Conservation (phyloP, 2,113 vertebrate genomes). For the Delphinus delphis region DNA sequence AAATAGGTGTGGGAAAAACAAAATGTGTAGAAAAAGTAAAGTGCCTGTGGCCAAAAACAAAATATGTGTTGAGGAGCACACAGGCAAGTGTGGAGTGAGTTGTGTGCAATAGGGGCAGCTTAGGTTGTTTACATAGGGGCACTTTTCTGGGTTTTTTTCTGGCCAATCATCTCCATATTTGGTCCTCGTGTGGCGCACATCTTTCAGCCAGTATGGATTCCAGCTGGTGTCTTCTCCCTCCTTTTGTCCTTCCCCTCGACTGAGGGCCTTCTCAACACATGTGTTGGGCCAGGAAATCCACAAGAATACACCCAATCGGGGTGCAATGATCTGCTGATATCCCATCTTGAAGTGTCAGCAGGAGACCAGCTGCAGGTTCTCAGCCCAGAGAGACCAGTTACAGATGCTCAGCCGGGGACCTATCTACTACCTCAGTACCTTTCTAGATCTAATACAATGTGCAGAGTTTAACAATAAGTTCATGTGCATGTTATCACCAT, state of each 20-base stretch:
- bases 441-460: background rate
- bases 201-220: background rate
- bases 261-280: background rate
- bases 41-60: background rate
- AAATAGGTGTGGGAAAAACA: too few species aligned
- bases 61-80: background rate
- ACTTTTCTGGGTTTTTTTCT: background rate
- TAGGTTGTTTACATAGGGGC: background rate
- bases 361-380: too few species aligned
- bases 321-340: background rate
- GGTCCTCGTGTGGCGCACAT: background rate
- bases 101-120: rapidly evolving
- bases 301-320: background rate
- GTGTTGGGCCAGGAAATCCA: background rate
- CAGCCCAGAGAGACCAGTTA: too few species aligned
- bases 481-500: background rate
- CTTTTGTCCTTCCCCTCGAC: background rate
- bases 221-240: background rate
- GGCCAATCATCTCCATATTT: background rate
- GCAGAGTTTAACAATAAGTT: background rate
- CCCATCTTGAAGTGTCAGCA: background rate
- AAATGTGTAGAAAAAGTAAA: background rate
- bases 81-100: background rate
- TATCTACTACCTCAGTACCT: background rate
- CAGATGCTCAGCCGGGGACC: too few species aligned